These are phyloP conservation scores for Acrocyrtus sp. DNA, from an alignment of 2,888 invertebrate species.

Conservation along the genomic window DNA sequence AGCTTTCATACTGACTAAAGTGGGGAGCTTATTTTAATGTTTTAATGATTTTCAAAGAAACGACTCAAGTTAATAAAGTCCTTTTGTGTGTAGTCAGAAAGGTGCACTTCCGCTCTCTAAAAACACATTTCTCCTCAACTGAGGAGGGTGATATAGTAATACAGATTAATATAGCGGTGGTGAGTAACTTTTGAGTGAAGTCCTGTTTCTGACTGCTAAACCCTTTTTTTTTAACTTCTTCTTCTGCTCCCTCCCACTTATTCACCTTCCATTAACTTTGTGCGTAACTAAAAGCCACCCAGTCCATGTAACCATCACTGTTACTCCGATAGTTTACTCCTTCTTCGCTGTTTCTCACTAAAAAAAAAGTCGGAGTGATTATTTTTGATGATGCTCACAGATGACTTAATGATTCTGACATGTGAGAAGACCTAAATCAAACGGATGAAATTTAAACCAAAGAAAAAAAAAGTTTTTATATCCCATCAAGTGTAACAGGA, in stretches of 20 bases:
- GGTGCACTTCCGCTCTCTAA: slow-evolving; percentile 49
- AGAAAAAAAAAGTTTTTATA: no score
- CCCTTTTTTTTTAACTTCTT: slow-evolving; percentile 2
- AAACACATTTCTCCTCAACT: background rate
- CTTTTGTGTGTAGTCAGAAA: slow-evolving; percentile 13
- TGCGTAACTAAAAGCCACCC: slow-evolving; percentile 50
- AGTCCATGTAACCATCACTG: no score
- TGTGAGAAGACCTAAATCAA: no score
- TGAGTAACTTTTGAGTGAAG: no score
- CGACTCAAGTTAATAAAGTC: background rate
- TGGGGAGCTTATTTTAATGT: slow-evolving; percentile 41
- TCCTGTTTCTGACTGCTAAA: background rate
- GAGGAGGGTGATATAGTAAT: background rate
- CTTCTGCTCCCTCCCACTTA: slow-evolving; percentile 16
- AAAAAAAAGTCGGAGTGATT: no score
- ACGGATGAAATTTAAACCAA: no score
- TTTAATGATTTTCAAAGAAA: slow-evolving; percentile 22
- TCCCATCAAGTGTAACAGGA: no score
- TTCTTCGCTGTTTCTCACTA: no score
- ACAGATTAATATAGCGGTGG: no score
- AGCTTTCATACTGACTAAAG: background rate
- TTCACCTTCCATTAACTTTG: slow-evolving; percentile 48
- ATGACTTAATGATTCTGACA: no score
- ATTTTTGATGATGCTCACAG: no score
- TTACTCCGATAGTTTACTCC: no score